Evolutionary conservation across 2,113 vertebrate genomes (phyloP), one percentile per base, ranked within the genome.

Genomic region (Apteryx owenii): DNA sequence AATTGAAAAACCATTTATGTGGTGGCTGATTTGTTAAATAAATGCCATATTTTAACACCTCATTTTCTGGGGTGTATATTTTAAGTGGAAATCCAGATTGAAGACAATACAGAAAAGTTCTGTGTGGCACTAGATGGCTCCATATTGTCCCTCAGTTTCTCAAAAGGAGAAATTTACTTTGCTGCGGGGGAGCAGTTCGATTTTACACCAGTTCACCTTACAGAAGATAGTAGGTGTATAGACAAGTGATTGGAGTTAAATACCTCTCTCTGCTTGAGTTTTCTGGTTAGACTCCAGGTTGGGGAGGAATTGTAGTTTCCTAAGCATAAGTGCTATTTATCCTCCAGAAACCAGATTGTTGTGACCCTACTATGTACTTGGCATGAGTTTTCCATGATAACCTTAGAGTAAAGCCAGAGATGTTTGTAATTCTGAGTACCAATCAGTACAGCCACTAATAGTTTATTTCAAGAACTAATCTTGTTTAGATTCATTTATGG

Each of bases 341-440:
- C 46, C 42, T 90, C n/a, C 60, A 88, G 89, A 91, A 95, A 44
- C 36, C 70, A 51, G 50, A 66, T n/a, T 78, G 9, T 81, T 91
- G 61, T 83, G 64, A 88, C 71, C 31, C 26, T 86, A 16, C 1
- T 38, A 38, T 38, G 2, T 79, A 72, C 56, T 72, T 92, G 50
- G 72, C 91, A 60, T 64, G 58, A 69, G 66, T 89, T 85, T 86
- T 94, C 79, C 11, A 9, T 44, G 26, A 53, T 65, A 77, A 53
- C 73, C 70, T 9, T 66, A n/a, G 48, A 73, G 29, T 60, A 78
- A 89, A 83, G 56, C 40, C 95, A 60, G 80, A 81, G 58, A 88
- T 89, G 62, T 95, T 97, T 97, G 93, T 95, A 69, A 64, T 96
- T 94, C 79, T 94, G 93, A 84, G 69, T 97, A 84, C 68, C 77